Percentiles rank a stretch among this genome's conserved stretches.
These are phyloP conservation scores for Spatulosminthurus flaviceps DNA, from an alignment of 2,888 invertebrate genomes.

Conservation along the genomic window DNA sequence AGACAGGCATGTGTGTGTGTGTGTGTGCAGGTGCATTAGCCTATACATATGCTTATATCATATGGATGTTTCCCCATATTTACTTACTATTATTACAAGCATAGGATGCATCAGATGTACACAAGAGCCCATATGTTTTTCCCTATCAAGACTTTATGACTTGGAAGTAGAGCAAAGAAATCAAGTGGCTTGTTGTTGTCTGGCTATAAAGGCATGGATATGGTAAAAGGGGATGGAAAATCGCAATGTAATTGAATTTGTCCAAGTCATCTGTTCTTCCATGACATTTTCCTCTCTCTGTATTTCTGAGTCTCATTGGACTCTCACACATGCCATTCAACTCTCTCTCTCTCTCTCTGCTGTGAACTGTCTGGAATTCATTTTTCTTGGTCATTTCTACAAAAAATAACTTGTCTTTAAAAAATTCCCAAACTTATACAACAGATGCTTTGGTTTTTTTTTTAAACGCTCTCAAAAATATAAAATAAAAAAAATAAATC, in stretches of 20 bases:
- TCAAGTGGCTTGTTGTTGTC: slow-evolving; percentile 18
- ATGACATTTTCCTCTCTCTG: background rate
- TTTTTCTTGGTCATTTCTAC: background rate
- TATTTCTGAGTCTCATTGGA: background rate
- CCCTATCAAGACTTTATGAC: background rate
- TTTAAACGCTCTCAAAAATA: too few species aligned
- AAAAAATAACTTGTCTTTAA: background rate
- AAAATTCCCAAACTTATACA: too few species aligned
- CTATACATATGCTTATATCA: background rate
- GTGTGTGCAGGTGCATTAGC: background rate
- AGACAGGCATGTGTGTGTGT: background rate
- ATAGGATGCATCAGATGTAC: too few species aligned
- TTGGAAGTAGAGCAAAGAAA: slow-evolving; percentile 4
- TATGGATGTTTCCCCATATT: background rate
- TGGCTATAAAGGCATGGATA: background rate
- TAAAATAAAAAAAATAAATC: too few species aligned
- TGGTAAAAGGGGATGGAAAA: background rate
- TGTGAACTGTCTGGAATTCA: slow-evolving; percentile 3
- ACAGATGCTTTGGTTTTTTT: background rate
- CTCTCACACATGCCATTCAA: slow-evolving; percentile 7
- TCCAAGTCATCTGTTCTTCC: background rate
- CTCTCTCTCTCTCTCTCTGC: background rate
- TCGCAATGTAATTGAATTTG: slow-evolving; percentile 1
- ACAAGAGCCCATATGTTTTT: background rate
- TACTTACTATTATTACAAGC: too few species aligned